Evolutionary conservation across 2,888 invertebrate species (phyloP).

Genomic region (Yponomeuta plumbellus): DNA sequence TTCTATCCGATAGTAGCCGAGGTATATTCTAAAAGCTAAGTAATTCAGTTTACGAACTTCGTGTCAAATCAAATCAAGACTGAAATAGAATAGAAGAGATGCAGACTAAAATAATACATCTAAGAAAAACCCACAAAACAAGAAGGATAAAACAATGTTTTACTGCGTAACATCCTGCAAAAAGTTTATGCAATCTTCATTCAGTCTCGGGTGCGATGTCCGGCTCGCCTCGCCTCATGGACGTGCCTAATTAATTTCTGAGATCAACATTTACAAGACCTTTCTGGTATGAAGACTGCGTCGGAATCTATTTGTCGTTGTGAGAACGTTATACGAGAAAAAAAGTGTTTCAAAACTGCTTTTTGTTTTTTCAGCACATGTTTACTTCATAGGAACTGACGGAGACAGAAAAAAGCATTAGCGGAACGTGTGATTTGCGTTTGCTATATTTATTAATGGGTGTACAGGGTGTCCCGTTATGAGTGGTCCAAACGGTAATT

Average conservation of each 20-base stretch:
- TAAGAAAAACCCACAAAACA: background rate
- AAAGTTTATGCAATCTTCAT: constrained; percentile 17
- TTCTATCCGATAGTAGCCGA: no score
- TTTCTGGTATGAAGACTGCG: background rate
- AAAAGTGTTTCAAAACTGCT: background rate
- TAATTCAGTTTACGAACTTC: no score
- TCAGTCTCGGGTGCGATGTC: constrained; percentile 47
- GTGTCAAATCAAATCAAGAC: no score
- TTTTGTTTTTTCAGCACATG: background rate
- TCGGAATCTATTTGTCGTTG: background rate
- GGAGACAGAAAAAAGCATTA: no score
- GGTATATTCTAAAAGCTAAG: no score
- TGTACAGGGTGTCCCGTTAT: no score
- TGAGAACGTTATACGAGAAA: background rate
- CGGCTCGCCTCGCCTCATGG: constrained; percentile 36
- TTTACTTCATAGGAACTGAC: no score
- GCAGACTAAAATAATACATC: no score
- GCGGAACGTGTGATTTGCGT: no score
- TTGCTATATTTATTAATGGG: no score
- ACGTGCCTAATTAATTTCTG: constrained; percentile 55
- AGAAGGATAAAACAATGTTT: background rate
- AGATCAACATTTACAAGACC: constrained; percentile 34
- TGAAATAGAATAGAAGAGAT: no score
- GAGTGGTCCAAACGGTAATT: no score
- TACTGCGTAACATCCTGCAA: background rate